Conservation (phyloP, 2,888 invertebrate genomes). For the Eilema depressum region DNA sequence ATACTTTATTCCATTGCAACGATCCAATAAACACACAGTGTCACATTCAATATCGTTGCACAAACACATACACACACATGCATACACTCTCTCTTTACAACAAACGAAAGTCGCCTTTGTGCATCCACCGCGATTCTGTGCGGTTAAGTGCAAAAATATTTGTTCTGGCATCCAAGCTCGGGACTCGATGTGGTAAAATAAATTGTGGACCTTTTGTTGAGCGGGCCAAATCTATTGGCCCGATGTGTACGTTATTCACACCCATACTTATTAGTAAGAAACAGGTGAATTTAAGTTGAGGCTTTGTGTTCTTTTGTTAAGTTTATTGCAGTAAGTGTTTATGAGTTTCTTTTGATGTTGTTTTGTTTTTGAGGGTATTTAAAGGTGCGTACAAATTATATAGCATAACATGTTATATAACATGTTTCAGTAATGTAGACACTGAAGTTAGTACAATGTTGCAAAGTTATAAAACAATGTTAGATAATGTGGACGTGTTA, state of each 20-base stretch:
- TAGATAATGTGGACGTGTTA: too few relatives aligned
- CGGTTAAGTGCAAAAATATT: conserved; percentile 69
- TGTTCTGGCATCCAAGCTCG: conserved; percentile 58
- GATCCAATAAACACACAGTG: conserved; percentile 52
- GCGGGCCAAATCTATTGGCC: conserved; percentile 51
- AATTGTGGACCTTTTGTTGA: conserved; percentile 56
- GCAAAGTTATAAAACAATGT: too few relatives aligned
- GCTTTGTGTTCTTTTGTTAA: conserved; percentile 11
- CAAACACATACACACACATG: conserved; percentile 44
- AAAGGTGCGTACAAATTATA: too few relatives aligned
- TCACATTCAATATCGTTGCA: conserved; percentile 52
- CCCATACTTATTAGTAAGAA: conserved; percentile 19
- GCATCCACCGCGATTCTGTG: conserved; percentile 53
- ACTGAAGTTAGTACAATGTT: too few relatives aligned
- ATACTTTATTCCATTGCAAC: conserved; percentile 30
- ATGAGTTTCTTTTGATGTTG: background rate
- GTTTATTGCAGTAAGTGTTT: conserved; percentile 4
- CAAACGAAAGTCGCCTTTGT: conserved; percentile 59
- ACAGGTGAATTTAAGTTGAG: conserved; percentile 5
- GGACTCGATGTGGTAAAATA: conserved; percentile 57
- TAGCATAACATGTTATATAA: too few relatives aligned
- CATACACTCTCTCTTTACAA: conserved; percentile 27
- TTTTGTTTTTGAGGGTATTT: background rate
- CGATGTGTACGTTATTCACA: conserved; percentile 32
- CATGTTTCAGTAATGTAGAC: too few relatives aligned